phyloP scores from a whole-genome alignment of 2,888 invertebrate genomes.

The Cyrtodaria siliqua region DNA sequence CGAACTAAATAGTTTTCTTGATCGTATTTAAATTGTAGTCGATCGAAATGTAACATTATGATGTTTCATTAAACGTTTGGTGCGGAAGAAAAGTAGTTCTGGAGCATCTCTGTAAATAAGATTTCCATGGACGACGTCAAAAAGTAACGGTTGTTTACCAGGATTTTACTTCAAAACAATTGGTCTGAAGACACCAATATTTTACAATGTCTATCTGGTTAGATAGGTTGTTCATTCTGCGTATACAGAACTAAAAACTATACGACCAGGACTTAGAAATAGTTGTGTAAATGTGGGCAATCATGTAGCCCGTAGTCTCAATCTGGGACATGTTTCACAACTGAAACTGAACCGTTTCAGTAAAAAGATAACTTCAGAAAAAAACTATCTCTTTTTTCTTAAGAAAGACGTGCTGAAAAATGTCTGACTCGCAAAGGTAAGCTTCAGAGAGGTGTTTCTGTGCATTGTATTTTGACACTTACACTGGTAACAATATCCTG shows the following conservation, averaged over 20 bases:
- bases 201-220: neutral
- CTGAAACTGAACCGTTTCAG: slow-evolving; percentile 24
- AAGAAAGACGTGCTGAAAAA: slow-evolving; percentile 7
- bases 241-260: neutral
- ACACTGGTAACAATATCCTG: neutral
- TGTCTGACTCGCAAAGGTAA: slow-evolving; percentile 43
- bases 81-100: slow-evolving; percentile 41
- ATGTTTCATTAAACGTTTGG: too few relatives aligned
- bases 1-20: too few relatives aligned
- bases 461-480: neutral
- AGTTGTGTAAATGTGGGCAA: slow-evolving; percentile 15
- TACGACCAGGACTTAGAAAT: neutral
- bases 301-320: slow-evolving; percentile 45
- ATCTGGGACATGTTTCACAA: slow-evolving; percentile 59
- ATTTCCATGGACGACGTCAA: slow-evolving; percentile 46
- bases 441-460: neutral
- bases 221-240: neutral
- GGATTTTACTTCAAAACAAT: slow-evolving; percentile 28
- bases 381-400: neutral
- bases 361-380: slow-evolving; percentile 5
- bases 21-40: too few relatives aligned
- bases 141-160: slow-evolving; percentile 29
- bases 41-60: too few relatives aligned
- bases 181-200: slow-evolving; percentile 4
- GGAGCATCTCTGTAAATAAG: slow-evolving; percentile 52